Evolutionary conservation across 2,113 vertebrate species (phyloP).

Genomic region (Centropristis striata): DNA sequence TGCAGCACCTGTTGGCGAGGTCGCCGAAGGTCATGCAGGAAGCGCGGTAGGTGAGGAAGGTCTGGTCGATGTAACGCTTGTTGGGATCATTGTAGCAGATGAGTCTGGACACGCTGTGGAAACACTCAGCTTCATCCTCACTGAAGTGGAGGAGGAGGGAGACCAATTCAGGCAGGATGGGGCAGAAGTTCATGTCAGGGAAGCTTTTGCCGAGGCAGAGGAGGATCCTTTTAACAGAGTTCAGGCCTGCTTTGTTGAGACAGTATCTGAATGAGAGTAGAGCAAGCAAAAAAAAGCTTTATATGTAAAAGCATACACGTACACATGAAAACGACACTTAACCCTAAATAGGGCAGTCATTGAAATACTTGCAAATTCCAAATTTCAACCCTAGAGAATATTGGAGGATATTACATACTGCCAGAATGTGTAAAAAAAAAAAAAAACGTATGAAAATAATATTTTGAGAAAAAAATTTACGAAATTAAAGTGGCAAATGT

Average conservation of each 20-base stretch:
- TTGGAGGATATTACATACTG: too few relatives aligned
- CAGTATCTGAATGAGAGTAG: constrained; percentile 83
- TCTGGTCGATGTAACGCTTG: constrained; percentile 89
- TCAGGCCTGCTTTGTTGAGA: constrained; percentile 86
- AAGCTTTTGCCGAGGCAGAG: constrained; percentile 85
- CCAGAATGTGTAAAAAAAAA: too few relatives aligned
- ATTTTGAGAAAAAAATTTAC: too few relatives aligned
- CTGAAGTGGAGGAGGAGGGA: constrained; percentile 91
- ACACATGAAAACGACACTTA: not conserved
- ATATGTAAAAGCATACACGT: not conserved
- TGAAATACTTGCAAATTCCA: too few relatives aligned
- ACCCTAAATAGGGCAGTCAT: too few relatives aligned
- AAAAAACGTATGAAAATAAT: too few relatives aligned
- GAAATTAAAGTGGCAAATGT: too few relatives aligned
- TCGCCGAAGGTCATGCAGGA: constrained; percentile 93
- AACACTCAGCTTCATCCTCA: constrained; percentile 89
- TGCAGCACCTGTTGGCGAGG: constrained; percentile 90
- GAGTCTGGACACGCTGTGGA: constrained; percentile 87
- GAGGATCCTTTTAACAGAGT: constrained; percentile 88
- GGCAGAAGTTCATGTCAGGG: constrained; percentile 89
- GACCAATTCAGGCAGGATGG: constrained; percentile 87
- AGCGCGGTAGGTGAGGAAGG: constrained; percentile 88
- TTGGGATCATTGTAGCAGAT: constrained; percentile 87
- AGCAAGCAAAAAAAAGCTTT: not conserved
- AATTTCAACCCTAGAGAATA: too few relatives aligned